Conservation (phyloP, 2,797 vertebrate species). For the Halcyon chelicuti region DNA sequence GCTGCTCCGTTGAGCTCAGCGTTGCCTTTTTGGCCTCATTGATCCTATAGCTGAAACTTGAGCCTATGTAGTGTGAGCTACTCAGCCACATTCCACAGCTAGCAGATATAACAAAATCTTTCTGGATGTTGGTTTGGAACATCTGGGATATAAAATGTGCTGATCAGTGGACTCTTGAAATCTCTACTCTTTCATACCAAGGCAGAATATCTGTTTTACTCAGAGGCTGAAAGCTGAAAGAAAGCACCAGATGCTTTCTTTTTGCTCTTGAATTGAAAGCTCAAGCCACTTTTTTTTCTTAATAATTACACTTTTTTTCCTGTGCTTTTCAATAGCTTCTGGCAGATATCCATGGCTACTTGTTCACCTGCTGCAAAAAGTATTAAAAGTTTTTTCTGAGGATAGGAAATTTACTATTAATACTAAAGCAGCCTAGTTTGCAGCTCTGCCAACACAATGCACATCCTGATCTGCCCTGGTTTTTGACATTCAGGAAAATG, state of each 20-base stretch:
- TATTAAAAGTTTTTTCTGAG: neutral
- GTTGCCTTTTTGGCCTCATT: neutral
- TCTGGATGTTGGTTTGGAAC: neutral
- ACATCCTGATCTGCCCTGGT: slow-evolving; percentile 39
- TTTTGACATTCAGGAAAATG: slow-evolving; percentile 56
- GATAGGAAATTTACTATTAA: slow-evolving; percentile 35
- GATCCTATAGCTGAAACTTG: neutral
- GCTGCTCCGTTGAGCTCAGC: neutral
- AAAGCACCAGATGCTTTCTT: neutral
- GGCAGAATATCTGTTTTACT: neutral
- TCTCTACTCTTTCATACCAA: neutral
- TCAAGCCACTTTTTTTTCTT: neutral
- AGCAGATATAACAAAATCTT: neutral
- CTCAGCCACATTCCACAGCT: neutral
- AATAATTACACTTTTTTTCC: neutral
- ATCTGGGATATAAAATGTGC: neutral
- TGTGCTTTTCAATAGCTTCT: neutral
- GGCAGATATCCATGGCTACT: neutral
- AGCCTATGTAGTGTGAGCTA: neutral
- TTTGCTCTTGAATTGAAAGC: neutral
- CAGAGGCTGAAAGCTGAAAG: neutral
- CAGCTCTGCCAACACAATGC: neutral
- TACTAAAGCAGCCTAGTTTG: slow-evolving; percentile 39
- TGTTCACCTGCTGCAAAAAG: slow-evolving; percentile 13
- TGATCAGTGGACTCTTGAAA: neutral